Base-by-base conservation (phyloP, 2,888 invertebrate genomes). In the Thalpophila matura region DNA sequence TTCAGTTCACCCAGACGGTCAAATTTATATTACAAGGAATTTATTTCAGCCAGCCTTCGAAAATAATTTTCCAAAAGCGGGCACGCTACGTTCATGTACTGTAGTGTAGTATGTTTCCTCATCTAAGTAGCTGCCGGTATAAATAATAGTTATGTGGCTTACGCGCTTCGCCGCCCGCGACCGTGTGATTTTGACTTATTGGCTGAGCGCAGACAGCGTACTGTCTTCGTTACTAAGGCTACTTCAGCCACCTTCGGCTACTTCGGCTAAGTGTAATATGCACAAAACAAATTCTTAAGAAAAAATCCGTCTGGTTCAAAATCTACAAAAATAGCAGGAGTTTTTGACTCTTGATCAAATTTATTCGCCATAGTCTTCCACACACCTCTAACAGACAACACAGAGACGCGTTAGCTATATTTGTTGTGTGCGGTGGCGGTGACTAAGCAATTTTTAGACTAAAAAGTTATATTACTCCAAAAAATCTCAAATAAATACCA, bases 171-270 rank as follows among this genome's bases (percentile, higher is more conserved):
- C 85, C 87, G 91, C 90, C 83, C 75, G 76, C 77, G 69, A 81
- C 80, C 89, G 85, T 86, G 87, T 91, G 85, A 89, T 89, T 91
- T 91, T 91, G 92, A 93, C 89, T 89, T 90, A 91, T 90, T 88
- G 86, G 80, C 83, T 80, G 77, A 43, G 10, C 43, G n/a, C 40
- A 58, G 51, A 40, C 38, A 69, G 80, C 79, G 68, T 49, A 35
- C n/a, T 24, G 40, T 74, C 42, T 38, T 47, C 31, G 38, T 31
- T 18, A 18, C 18, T 35, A 9, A 29, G 14, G 26, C 14, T 72
- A 7, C 20, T 35, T 14, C 9, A 35, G 9, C 9, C 20, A 42
- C 16, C 31, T 42, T 50, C n/a, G n/a, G 37, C 35, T 49, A 4
- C 9, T 33, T 31, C 1, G 4, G 1, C 22, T 12, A n/a, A n/a